Percentiles rank a stretch among this genome's conserved stretches.
These are phyloP conservation scores for Mesorhabditis belari DNA, from an alignment of 2,888 invertebrate genomes.

Conservation along the genomic window DNA sequence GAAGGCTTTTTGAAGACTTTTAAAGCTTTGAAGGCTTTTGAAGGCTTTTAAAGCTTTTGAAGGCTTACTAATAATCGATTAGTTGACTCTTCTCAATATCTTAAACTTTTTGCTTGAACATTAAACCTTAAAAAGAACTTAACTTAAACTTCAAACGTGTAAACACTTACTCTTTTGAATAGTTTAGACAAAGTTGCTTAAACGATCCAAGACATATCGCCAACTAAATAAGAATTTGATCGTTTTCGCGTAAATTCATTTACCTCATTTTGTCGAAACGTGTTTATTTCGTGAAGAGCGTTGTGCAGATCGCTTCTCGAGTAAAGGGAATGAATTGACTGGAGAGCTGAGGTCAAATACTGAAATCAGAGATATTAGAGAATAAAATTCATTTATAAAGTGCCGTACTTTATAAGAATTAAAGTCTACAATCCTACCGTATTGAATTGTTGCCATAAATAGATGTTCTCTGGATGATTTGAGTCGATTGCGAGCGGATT, in stretches of 20 bases:
- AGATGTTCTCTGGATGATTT: neutral
- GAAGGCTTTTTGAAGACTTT: no score
- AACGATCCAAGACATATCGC: neutral
- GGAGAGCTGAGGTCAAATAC: neutral
- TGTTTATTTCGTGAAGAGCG: neutral
- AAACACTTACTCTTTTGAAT: neutral
- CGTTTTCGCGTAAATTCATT: neutral
- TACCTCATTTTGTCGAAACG: neutral
- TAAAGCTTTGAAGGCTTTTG: no score
- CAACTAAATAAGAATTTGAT: neutral
- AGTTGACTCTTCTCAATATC: no score
- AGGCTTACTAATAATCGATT: no score
- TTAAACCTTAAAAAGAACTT: no score
- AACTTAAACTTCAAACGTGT: no score
- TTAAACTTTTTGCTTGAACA: no score
- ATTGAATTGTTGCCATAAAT: neutral
- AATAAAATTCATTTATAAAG: no score
- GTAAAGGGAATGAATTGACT: neutral
- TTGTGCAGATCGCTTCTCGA: neutral
- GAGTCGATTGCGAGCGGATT: neutral
- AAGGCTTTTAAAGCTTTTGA: no score
- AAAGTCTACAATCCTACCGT: no score
- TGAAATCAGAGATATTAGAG: neutral
- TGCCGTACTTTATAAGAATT: no score
- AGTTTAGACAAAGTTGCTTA: neutral